Evolutionary conservation across 2,113 vertebrate species (phyloP).

Genomic region (Procapra przewalskii): DNA sequence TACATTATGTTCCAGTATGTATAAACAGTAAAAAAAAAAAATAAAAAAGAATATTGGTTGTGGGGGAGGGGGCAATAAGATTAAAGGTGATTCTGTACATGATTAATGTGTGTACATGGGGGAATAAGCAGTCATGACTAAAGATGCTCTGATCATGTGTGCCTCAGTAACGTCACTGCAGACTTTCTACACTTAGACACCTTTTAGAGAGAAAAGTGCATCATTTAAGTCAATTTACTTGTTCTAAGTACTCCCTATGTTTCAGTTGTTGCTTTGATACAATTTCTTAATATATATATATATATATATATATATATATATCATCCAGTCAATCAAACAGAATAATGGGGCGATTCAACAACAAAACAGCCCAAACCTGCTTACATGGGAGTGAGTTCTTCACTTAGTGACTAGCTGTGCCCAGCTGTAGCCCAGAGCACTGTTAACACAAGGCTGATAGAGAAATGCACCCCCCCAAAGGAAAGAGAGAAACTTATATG

Average conservation of each 20-base stretch:
- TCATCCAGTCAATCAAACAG: neutral
- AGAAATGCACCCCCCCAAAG: neutral
- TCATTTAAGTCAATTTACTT: neutral
- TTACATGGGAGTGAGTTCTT: neutral
- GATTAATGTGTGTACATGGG: neutral
- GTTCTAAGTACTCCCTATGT: neutral
- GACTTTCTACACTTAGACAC: neutral
- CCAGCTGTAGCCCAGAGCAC: neutral
- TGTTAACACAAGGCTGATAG: neutral
- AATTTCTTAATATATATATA: slow-evolving; percentile 36
- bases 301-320: neutral
- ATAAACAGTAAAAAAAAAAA: neutral
- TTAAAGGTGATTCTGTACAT: neutral
- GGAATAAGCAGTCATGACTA: rapidly evolving
- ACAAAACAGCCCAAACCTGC: neutral
- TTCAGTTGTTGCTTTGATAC: neutral
- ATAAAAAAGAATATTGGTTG: neutral
- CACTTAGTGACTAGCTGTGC: neutral
- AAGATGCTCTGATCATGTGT: neutral
- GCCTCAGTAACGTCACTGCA: neutral
- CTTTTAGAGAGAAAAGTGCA: neutral
- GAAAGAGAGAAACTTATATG: neutral
- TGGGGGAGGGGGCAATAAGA: neutral
- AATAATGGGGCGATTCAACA: neutral
- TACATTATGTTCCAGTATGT: neutral